phyloP scores from a whole-genome alignment of 1,140 invertebrate species.

The Chironomus striatipennis region DNA sequence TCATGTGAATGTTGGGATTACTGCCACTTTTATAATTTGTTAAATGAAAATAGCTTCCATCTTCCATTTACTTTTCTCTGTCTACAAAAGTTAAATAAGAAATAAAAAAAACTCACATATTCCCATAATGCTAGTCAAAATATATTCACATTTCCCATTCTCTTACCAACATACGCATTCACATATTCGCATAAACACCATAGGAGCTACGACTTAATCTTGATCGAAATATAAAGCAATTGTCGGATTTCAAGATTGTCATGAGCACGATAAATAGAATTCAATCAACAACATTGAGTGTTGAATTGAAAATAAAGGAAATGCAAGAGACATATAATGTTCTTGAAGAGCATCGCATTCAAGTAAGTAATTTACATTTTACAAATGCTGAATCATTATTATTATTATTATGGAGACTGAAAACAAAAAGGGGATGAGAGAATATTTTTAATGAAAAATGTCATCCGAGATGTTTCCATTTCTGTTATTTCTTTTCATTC shows the following conservation, averaged over 20 bases:
- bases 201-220: conserved; percentile 50
- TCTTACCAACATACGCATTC: too few relatives aligned
- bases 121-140: too few relatives aligned
- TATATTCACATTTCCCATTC: too few relatives aligned
- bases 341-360: conserved; percentile 46
- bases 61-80: too few relatives aligned
- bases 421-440: not conserved
- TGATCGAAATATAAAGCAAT: conserved; percentile 58
- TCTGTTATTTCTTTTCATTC: not conserved
- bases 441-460: not conserved
- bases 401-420: conserved; percentile 25
- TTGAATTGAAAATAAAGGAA: conserved; percentile 62
- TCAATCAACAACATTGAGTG: conserved; percentile 59
- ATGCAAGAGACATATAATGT: conserved; percentile 55
- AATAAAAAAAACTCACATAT: too few relatives aligned
- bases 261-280: conserved; percentile 71
- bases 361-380: conserved; percentile 36
- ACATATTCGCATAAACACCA: not conserved
- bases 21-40: not conserved
- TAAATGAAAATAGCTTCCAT: too few relatives aligned
- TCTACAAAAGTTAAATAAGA: too few relatives aligned
- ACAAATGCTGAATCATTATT: not conserved
- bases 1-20: not conserved
- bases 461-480: not conserved
- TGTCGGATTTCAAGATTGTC: conserved; percentile 75